phyloP scores from a whole-genome alignment of 2,113 vertebrate species.

The Porphyrio hochstetteri region DNA sequence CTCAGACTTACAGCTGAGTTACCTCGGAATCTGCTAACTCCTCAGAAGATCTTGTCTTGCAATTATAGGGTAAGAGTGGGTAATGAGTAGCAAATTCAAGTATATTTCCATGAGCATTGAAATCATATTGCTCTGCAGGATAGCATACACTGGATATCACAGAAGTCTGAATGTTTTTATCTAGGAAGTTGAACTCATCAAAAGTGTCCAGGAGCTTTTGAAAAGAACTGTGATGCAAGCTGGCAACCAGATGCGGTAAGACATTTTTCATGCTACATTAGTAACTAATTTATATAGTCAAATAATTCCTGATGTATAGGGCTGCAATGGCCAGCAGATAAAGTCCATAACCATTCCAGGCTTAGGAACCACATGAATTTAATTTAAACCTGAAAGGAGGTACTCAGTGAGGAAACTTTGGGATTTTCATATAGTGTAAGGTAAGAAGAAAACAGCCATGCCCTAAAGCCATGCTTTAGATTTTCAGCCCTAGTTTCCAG shows the following conservation, averaged over 20 bases:
- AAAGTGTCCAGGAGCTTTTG: constrained; percentile 87
- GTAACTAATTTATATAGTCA: background rate
- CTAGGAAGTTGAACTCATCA: constrained; percentile 91
- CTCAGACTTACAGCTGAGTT: background rate
- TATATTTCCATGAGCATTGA: background rate
- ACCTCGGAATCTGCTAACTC: background rate
- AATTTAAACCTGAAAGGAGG: background rate
- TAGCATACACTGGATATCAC: background rate
- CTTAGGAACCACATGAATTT: background rate
- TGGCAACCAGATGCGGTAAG: constrained; percentile 86
- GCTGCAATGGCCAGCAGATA: background rate
- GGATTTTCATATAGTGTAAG: background rate
- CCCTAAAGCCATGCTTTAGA: background rate
- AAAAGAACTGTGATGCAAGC: constrained; percentile 85
- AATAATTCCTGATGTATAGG: background rate
- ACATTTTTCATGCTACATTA: background rate
- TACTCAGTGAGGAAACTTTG: background rate
- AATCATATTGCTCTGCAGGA: background rate
- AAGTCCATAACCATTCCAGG: background rate
- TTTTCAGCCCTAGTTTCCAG: background rate
- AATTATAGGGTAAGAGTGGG: no score
- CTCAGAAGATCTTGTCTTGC: background rate
- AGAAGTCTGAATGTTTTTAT: background rate
- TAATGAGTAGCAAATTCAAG: background rate
- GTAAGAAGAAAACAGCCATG: background rate